A percentile compares a stretch with the other conserved stretches of the same genome.
These are phyloP conservation scores for Melospiza georgiana DNA, from an alignment of 2,113 vertebrate species.

Conservation along the genomic window DNA sequence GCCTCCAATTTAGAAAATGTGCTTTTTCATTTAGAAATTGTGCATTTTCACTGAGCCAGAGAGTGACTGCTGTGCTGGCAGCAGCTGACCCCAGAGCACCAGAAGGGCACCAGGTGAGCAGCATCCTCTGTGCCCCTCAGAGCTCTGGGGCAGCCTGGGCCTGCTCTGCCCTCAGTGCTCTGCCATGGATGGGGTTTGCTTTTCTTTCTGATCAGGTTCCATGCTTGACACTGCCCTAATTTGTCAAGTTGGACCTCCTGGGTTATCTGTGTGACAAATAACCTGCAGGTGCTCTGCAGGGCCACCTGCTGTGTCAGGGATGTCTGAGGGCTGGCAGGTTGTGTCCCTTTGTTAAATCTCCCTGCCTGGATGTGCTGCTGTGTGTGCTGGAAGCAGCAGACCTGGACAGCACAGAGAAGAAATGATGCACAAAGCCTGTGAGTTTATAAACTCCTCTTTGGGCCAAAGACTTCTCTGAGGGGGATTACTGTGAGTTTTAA, in stretches of 20 bases:
- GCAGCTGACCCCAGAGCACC: background rate
- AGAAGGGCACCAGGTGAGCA: background rate
- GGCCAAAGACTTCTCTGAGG: slow-evolving; percentile 19
- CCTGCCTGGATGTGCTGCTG: background rate
- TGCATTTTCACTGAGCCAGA: background rate
- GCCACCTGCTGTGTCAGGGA: background rate
- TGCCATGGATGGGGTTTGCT: background rate
- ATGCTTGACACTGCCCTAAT: background rate
- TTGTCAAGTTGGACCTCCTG: background rate
- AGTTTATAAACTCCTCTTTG: slow-evolving; percentile 27
- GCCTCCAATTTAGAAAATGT: background rate
- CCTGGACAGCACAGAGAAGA: background rate
- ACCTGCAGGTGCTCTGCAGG: slow-evolving; percentile 8
- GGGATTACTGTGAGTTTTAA: slow-evolving; percentile 19
- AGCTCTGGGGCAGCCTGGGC: background rate
- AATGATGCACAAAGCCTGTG: slow-evolving; percentile 25
- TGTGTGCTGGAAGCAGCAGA: background rate
- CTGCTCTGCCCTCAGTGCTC: background rate
- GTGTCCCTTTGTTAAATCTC: background rate
- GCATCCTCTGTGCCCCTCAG: background rate
- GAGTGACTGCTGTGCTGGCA: background rate
- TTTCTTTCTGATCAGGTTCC: background rate
- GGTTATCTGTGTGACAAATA: background rate
- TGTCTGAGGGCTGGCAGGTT: background rate
- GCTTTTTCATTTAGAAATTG: background rate